phyloP scores from a whole-genome alignment of 2,113 vertebrate genomes.

The Andinoacara biseriatus region DNA sequence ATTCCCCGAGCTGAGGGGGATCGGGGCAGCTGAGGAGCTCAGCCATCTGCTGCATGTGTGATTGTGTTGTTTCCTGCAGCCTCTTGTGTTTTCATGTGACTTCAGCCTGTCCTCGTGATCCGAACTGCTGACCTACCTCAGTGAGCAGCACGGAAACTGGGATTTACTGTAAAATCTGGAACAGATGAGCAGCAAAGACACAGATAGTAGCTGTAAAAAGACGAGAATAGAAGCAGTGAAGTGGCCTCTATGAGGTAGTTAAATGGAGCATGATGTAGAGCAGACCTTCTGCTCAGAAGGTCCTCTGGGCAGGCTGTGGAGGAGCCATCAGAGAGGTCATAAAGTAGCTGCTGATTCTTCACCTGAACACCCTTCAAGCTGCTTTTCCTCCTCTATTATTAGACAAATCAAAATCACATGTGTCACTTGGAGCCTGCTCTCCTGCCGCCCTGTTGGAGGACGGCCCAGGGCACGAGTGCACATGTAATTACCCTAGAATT shows the following conservation, averaged over 20 bases:
- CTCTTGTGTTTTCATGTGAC: slow-evolving; percentile 33
- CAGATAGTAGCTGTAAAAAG: neutral
- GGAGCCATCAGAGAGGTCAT: neutral
- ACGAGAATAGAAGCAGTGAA: neutral
- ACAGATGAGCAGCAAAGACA: neutral
- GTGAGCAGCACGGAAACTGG: neutral
- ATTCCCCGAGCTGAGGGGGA: neutral
- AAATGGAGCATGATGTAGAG: neutral
- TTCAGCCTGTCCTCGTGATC: neutral
- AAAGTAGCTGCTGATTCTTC: neutral
- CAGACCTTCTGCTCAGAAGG: neutral
- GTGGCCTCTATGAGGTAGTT: neutral
- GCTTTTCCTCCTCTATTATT: slow-evolving; percentile 31
- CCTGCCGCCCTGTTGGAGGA: neutral
- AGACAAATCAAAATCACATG: slow-evolving; percentile 34
- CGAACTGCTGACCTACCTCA: slow-evolving; percentile 3
- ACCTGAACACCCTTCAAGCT: slow-evolving; percentile 22
- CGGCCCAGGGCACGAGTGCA: neutral
- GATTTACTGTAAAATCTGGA: neutral
- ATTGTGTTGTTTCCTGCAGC: neutral
- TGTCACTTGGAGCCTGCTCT: neutral
- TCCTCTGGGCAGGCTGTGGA: neutral
- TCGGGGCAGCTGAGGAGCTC: neutral
- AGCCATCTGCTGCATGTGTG: neutral
- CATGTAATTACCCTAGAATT: neutral